Base-by-base conservation (phyloP, 2,113 vertebrate species). In the Malurus alboscapulatus region DNA sequence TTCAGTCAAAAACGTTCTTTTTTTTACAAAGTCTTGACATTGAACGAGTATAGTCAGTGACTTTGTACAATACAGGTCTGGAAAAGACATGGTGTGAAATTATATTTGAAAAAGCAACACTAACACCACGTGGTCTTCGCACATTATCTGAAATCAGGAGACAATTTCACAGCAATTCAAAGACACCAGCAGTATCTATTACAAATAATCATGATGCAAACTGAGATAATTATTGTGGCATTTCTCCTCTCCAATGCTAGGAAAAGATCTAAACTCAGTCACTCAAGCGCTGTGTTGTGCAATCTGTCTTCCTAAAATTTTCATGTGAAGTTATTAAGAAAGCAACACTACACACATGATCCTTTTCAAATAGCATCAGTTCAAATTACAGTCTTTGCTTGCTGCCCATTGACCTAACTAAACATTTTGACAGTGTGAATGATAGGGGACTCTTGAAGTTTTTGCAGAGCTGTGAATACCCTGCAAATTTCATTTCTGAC, bases 161-260 rank as follows among this genome's bases (percentile, higher is more conserved):
- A 24, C 55, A 92, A 88, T 89, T 95, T 95, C 87, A 94, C 4
- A 62, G 55, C 53, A 63, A 94, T 72, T 81, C 61, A 84, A 61
- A 86, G 57, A 40, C 2, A 81, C 15, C 66, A 82, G 36, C 62
- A 79, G 19, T 79, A 78, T 10, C 19, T 79, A 21, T 75, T 79
- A 48, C 58, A 94, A 71, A 84, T 53, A 63, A 50, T 53, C 9
- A 29, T 55, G 30, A 92, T 65, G 50, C 38, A 91, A 94, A 82
- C 25, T 50, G 45, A 65, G 78, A 72, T 89, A 85, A 85, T 87
- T 94, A 72, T 40, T 63, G 22, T 57, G 54, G 22, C 18, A 75
- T 63, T 84, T 88, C 14, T 86, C 13, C 74, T 80, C 42, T 59
- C 57, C 17, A 32, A 27, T 63, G 27, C 27, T 59, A 67, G 48